Evolutionary conservation across 2,113 vertebrate genomes (phyloP), one percentile per base, ranked within the genome.

Genomic region (Oreocharis arfaki): DNA sequence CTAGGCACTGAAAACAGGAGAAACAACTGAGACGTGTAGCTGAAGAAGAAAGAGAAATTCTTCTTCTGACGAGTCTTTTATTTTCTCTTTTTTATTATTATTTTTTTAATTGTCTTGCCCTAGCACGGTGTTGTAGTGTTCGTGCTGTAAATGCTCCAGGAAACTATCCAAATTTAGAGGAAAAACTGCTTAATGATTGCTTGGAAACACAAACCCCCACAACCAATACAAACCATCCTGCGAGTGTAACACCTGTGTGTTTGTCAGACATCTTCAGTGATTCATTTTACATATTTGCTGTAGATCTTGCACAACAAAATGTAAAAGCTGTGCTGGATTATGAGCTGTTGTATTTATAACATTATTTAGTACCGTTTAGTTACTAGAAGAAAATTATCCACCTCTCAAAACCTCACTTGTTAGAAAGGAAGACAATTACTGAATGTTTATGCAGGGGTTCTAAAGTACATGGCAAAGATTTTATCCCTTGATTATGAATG

Each of bases 11-110:
- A 22, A 50, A 81, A 50, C 30, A 53, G 28, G 24, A 83, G 67
- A 39, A 83, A 37, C 6, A 42, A 12, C 11, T 28, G 10, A 74
- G 23, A 60, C 0, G 0, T 11, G 27, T n/a, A 39, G 17, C 21
- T 26, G 46, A 76, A 89, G 24, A 24, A 22, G 14, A 65, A 37
- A 79, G 27, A 49, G 11, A 49, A 50, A 52, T 61, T 73, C 3
- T 61, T 80, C 4, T 73, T 55, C 22, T 67, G 32, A 27, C 1
- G 0, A 30, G 23, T 13, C 2, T n/a, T 52, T 67, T 20, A 10
- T 15, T 9, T 30, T 35, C 13, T 28, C 6, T 32, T 8, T 22
- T 20, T 19, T 3, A 24, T 24, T 41, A 11, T 7, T 14, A 12
- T 7, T 50, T 26, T 42, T 39, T 21, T 1, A 35, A 67, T 52